phyloP scores from a whole-genome alignment of 2,888 invertebrate species.

The Drosophila robusta region DNA sequence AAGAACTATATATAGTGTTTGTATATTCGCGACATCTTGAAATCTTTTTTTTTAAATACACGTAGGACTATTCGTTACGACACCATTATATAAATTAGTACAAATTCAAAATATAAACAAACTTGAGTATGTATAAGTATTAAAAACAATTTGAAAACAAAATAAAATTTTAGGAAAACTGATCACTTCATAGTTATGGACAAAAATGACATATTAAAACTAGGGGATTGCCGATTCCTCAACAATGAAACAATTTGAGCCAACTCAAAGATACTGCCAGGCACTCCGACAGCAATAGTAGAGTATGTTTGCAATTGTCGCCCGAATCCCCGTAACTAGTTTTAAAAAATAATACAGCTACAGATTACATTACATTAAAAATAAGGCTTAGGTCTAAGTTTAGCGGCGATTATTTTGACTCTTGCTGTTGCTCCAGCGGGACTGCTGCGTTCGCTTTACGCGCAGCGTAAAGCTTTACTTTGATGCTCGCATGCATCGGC shows the following conservation, averaged over 20 bases:
- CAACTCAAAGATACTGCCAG: constrained; percentile 6
- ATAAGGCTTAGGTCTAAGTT: constrained; percentile 1
- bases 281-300: constrained; percentile 3
- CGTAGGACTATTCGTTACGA: constrained; percentile 23
- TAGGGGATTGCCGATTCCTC: constrained; percentile 4
- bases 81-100: constrained; percentile 12
- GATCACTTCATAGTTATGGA: constrained; percentile 13
- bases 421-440: constrained; percentile 50
- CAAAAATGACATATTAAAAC: constrained; percentile 20
- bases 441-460: constrained; percentile 58
- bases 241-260: constrained; percentile 6
- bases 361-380: constrained; percentile 3
- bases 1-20: constrained; percentile 32
- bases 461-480: constrained; percentile 47
- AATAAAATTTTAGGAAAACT: no score
- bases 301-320: constrained; percentile 7
- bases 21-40: constrained; percentile 28
- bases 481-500: constrained; percentile 84
- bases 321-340: constrained; percentile 4
- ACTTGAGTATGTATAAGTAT: constrained; percentile 11
- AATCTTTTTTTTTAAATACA: constrained; percentile 13
- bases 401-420: constrained; percentile 57
- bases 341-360: constrained; percentile 16
- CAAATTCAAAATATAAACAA: constrained; percentile 22
- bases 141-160: constrained; percentile 24